Evolutionary conservation across 2,888 invertebrate species (phyloP).

Genomic region (Hemicrepidius hirtus): DNA sequence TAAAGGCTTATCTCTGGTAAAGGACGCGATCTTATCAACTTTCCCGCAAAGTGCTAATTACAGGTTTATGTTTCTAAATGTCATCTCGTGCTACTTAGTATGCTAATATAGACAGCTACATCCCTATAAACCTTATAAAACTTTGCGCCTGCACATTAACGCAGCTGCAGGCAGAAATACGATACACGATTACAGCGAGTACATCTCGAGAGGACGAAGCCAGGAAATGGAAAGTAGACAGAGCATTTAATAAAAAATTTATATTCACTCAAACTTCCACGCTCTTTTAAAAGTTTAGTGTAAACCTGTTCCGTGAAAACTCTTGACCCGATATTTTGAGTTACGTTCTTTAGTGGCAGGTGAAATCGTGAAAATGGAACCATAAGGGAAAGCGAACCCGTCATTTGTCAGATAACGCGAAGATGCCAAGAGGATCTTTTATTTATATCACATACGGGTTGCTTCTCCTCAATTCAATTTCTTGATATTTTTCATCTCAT

Average conservation of each 20-base stretch:
- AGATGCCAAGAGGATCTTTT: constrained; percentile 41
- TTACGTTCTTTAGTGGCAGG: constrained; percentile 31
- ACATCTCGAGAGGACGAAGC: constrained; percentile 11
- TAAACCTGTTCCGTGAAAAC: constrained; percentile 27
- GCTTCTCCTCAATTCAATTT: constrained; percentile 33
- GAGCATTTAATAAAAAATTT: constrained; percentile 36
- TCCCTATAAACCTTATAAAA: neutral
- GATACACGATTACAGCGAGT: constrained; percentile 11
- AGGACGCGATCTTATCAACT: constrained; percentile 12
- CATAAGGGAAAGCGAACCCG: constrained; percentile 33
- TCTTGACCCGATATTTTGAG: constrained; percentile 37
- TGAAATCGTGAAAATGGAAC: constrained; percentile 42
- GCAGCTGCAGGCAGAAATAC: constrained; percentile 10
- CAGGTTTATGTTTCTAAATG: constrained; percentile 27
- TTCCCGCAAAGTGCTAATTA: constrained; percentile 25
- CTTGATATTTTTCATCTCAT: constrained; percentile 30
- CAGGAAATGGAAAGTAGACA: constrained; percentile 28
- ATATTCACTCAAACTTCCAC: constrained; percentile 28
- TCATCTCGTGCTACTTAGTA: constrained; percentile 12
- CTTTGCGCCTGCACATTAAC: constrained; percentile 13
- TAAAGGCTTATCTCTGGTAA: constrained; percentile 10
- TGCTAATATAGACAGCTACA: constrained; percentile 25
- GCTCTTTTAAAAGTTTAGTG: constrained; percentile 29
- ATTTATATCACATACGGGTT: constrained; percentile 41
- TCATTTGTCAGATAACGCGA: constrained; percentile 41